Evolutionary conservation across 2,797 vertebrate species (phyloP).

Genomic region (Coregonus suidteri): DNA sequence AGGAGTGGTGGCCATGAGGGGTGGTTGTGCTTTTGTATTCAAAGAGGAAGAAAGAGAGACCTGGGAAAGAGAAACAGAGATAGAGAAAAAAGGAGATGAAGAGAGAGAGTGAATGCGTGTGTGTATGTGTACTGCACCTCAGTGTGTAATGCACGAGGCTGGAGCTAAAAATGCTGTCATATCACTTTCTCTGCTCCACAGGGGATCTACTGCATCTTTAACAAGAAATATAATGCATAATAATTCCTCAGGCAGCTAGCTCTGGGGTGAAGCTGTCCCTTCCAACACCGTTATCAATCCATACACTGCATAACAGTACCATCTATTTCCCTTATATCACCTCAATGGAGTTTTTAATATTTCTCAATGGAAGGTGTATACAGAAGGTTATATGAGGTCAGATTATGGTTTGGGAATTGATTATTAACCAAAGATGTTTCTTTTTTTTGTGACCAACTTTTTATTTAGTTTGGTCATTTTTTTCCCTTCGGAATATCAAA

Average conservation of each 20-base stretch:
- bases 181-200: neutral
- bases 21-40: neutral
- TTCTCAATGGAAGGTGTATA: too few relatives aligned
- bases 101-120: slow-evolving; percentile 6
- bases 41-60: slow-evolving; percentile 4
- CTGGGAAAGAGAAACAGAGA: neutral
- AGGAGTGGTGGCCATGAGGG: slow-evolving; percentile 14
- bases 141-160: neutral
- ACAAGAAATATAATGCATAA: neutral
- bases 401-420: too few relatives aligned
- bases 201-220: neutral
- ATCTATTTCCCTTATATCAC: neutral
- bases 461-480: too few relatives aligned
- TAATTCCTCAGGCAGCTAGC: neutral
- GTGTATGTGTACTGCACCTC: neutral
- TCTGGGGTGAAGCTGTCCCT: neutral
- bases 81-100: slow-evolving; percentile 19
- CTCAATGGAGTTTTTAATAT: neutral
- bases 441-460: too few relatives aligned
- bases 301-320: neutral
- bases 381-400: too few relatives aligned
- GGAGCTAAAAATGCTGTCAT: neutral
- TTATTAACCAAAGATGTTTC: too few relatives aligned
- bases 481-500: too few relatives aligned
- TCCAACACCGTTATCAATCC: neutral